A percentile compares a stretch with the other conserved stretches of the same genome.
Evolutionary conservation across 2,113 vertebrate genomes (phyloP).

Genomic region (Corvus moneduloides): DNA sequence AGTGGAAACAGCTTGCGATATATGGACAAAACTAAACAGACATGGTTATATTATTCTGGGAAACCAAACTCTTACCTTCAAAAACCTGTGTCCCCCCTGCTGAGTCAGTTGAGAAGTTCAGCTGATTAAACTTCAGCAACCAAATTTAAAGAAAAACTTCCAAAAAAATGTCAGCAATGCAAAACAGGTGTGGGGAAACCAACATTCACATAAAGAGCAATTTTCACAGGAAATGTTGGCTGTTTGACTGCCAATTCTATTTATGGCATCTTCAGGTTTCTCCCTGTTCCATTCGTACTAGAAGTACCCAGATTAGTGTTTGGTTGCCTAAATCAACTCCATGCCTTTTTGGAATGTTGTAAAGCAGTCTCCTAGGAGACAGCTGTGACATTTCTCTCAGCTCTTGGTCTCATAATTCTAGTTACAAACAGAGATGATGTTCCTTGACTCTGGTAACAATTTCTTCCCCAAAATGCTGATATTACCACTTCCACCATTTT

Average conservation of each 20-base stretch:
- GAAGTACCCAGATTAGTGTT: neutral
- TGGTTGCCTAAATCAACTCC: slow-evolving; percentile 12
- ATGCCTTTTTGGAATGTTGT: neutral
- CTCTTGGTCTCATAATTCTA: neutral
- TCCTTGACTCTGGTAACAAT: neutral
- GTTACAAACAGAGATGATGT: neutral
- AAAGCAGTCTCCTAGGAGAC: neutral
- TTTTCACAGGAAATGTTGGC: neutral
- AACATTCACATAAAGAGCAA: neutral
- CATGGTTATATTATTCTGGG: neutral
- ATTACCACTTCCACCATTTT: neutral
- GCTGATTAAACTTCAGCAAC: neutral
- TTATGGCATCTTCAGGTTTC: neutral
- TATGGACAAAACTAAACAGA: neutral
- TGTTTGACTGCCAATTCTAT: slow-evolving; percentile 14
- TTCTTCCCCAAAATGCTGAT: neutral
- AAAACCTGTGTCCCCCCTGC: neutral
- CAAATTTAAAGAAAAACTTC: neutral
- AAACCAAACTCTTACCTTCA: slow-evolving; percentile 16
- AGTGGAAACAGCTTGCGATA: neutral
- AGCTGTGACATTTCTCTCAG: neutral
- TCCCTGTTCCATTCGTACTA: neutral
- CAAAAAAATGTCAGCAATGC: neutral
- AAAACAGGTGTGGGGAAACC: slow-evolving; percentile 10
- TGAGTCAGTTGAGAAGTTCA: neutral